Conservation (phyloP, 2,888 invertebrate species). For the Diarsia mendica region DNA sequence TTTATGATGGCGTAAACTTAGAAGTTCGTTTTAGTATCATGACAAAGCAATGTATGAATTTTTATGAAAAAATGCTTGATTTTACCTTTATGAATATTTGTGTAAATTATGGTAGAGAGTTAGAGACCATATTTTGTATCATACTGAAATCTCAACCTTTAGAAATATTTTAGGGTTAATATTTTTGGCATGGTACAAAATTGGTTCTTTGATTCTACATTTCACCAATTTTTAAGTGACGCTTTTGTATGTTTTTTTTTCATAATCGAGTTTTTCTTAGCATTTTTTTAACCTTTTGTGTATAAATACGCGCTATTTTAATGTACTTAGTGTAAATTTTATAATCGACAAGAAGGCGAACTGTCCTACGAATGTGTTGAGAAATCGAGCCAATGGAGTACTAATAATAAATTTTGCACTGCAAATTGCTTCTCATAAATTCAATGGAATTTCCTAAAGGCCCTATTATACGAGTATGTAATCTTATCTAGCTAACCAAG, state of each 20-base stretch:
- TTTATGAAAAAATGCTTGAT: constrained; percentile 81
- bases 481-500: background rate
- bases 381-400: background rate
- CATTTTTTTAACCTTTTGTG: constrained; percentile 67
- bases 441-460: background rate
- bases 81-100: constrained; percentile 77
- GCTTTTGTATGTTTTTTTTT: constrained; percentile 77
- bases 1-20: constrained; percentile 89
- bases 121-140: constrained; percentile 46
- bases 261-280: constrained; percentile 76
- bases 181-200: constrained; percentile 22
- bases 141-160: constrained; percentile 24
- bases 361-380: constrained; percentile 42
- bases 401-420: background rate
- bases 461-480: too few relatives aligned
- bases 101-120: constrained; percentile 76
- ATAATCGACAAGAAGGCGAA: constrained; percentile 54
- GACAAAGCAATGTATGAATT: constrained; percentile 86
- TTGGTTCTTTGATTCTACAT: constrained; percentile 60
- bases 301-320: constrained; percentile 64
- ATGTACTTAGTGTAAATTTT: constrained; percentile 72
- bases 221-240: constrained; percentile 74
- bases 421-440: background rate
- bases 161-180: constrained; percentile 14
- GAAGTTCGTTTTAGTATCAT: constrained; percentile 88